Conservation (phyloP, 2,888 invertebrate species). For the Chorisops tibialis region DNA sequence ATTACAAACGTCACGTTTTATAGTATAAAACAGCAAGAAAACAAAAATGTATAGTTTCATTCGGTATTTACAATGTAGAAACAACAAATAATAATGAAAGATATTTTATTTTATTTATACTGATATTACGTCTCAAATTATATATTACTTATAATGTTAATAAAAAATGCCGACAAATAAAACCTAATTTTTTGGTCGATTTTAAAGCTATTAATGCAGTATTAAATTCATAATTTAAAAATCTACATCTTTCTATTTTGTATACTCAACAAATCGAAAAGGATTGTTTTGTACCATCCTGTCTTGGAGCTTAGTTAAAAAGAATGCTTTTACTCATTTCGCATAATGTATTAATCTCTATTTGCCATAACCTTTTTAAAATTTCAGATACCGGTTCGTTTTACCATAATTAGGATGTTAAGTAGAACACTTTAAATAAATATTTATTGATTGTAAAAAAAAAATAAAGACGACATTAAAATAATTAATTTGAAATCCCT, state of each 20-base stretch:
- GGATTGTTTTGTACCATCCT: background rate
- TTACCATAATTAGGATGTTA: constrained; percentile 12
- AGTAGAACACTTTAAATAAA: constrained; percentile 17
- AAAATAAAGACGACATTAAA: background rate
- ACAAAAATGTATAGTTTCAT: background rate
- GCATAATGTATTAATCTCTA: background rate
- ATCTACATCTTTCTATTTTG: too few relatives aligned
- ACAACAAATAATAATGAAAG: background rate
- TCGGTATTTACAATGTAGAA: background rate
- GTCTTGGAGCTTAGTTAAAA: background rate
- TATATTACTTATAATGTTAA: too few relatives aligned
- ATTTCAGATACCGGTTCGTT: background rate
- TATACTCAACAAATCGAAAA: background rate
- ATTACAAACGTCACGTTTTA: background rate
- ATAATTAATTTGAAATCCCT: too few relatives aligned
- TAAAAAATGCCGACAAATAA: too few relatives aligned
- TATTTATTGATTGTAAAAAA: constrained; percentile 17
- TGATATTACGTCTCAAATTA: too few relatives aligned
- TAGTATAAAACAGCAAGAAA: constrained; percentile 4
- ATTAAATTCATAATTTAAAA: too few relatives aligned
- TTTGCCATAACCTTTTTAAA: background rate
- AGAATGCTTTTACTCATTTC: background rate
- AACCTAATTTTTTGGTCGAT: too few relatives aligned
- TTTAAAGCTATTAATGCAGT: too few relatives aligned
- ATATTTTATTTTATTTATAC: background rate